These are phyloP conservation scores for Agrypnia vestita DNA, from an alignment of 1,140 invertebrate species.

Conservation along the genomic window DNA sequence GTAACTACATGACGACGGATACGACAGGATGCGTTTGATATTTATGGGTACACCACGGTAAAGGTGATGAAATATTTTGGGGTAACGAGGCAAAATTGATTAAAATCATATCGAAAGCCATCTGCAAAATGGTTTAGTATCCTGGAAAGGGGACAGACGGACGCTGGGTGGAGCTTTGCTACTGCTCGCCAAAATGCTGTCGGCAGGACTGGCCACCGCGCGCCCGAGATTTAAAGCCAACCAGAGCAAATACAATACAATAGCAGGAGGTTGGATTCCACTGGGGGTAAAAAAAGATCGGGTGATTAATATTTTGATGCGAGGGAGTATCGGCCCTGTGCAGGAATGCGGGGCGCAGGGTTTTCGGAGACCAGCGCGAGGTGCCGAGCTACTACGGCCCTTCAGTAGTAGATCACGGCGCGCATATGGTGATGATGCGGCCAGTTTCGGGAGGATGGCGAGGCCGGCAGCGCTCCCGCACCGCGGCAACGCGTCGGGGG, in stretches of 20 bases:
- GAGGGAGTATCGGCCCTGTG: slow-evolving; percentile 20
- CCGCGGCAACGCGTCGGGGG: not conserved
- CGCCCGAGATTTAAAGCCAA: slow-evolving; percentile 16
- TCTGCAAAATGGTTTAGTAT: too few relatives aligned
- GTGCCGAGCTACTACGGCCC: not conserved
- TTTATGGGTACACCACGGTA: too few relatives aligned
- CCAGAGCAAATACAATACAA: slow-evolving; percentile 33
- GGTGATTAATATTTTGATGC: slow-evolving; percentile 47
- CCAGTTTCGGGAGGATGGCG: not conserved
- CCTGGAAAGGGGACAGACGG: too few relatives aligned
- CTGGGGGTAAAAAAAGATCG: slow-evolving; percentile 22
- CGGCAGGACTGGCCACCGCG: not conserved
- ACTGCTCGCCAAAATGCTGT: slow-evolving; percentile 7
- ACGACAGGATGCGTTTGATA: too few relatives aligned
- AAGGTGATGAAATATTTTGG: too few relatives aligned
- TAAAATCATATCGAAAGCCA: too few relatives aligned
- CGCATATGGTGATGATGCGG: not conserved
- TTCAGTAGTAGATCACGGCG: not conserved
- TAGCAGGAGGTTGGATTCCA: slow-evolving; percentile 14
- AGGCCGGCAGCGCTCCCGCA: not conserved
- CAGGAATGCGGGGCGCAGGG: slow-evolving; percentile 22
- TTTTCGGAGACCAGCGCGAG: slow-evolving; percentile 19
- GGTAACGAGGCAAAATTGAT: too few relatives aligned
- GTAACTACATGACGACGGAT: too few relatives aligned
- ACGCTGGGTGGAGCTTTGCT: not conserved